A percentile compares a stretch with the other conserved stretches of the same genome.
Conservation (phyloP, 2,113 vertebrate species). For the Marcusenius ussheri region DNA sequence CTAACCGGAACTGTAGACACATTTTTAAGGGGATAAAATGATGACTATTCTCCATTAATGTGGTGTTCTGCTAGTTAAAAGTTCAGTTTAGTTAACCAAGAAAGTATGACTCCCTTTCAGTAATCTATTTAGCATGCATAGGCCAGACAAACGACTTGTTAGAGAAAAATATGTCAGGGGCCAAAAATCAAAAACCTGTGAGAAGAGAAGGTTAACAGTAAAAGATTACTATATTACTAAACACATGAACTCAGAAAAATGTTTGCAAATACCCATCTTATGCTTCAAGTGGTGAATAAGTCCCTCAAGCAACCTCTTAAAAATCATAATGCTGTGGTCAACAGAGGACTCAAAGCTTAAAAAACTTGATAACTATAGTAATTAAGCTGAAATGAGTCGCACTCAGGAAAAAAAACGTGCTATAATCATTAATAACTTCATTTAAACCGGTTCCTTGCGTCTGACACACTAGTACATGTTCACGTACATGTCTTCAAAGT, state of each 20-base stretch:
- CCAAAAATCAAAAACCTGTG: not conserved
- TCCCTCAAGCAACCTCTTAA: not conserved
- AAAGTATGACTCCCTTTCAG: not conserved
- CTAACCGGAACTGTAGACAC: not conserved
- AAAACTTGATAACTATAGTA: not conserved
- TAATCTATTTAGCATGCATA: not conserved
- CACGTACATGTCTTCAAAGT: not conserved
- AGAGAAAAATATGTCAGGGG: not conserved
- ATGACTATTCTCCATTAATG: not conserved
- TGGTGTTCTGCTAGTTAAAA: not conserved
- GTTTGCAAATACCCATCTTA: not conserved
- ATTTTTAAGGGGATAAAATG: not conserved
- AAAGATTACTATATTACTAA: not conserved
- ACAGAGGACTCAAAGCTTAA: not conserved
- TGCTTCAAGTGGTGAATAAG: too few relatives aligned
- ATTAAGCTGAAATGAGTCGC: not conserved
- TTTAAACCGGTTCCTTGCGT: not conserved
- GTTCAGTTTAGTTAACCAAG: not conserved
- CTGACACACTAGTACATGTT: not conserved
- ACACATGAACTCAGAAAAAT: not conserved
- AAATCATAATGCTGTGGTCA: not conserved
- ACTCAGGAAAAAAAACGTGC: not conserved
- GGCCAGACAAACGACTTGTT: not conserved
- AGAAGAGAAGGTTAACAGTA: not conserved
- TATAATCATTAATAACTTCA: not conserved